These are phyloP conservation scores for Eulimnadia texana DNA, from an alignment of 1,140 invertebrate genomes.

Conservation along the genomic window DNA sequence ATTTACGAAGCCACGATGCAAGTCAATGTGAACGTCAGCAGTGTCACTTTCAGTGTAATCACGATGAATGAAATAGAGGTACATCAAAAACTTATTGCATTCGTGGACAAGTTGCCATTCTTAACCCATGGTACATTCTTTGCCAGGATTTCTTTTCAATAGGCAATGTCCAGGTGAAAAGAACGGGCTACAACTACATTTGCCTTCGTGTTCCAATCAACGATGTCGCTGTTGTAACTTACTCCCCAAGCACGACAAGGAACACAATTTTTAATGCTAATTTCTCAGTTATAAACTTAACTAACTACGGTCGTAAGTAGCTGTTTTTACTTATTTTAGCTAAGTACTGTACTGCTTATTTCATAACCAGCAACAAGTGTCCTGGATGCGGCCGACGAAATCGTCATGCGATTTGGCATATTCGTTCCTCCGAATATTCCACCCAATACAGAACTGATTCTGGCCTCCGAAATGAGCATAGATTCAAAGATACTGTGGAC, in stretches of 20 bases:
- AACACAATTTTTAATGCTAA: not conserved
- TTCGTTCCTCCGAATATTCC: not conserved
- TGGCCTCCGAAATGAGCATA: not conserved
- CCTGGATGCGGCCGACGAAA: not conserved
- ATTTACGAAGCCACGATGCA: not conserved
- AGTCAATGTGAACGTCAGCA: not conserved
- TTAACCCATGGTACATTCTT: not conserved
- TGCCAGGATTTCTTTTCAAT: not conserved
- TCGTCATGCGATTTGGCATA: not conserved
- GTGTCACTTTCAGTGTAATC: not conserved
- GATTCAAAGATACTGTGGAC: not conserved
- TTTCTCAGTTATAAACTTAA: not conserved
- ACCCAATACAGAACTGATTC: not conserved
- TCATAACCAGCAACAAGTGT: not conserved
- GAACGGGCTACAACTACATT: not conserved
- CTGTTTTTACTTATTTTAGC: not conserved
- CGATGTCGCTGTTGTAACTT: not conserved
- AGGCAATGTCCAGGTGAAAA: not conserved
- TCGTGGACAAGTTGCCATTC: not conserved
- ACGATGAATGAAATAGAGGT: not conserved
- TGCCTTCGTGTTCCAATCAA: not conserved
- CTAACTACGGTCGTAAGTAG: not conserved
- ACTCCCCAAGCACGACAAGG: not conserved
- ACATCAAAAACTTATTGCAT: not conserved
- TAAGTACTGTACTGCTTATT: not conserved